phyloP scores from a whole-genome alignment of 1,140 invertebrate species.

The Oryctes rhinoceros region DNA sequence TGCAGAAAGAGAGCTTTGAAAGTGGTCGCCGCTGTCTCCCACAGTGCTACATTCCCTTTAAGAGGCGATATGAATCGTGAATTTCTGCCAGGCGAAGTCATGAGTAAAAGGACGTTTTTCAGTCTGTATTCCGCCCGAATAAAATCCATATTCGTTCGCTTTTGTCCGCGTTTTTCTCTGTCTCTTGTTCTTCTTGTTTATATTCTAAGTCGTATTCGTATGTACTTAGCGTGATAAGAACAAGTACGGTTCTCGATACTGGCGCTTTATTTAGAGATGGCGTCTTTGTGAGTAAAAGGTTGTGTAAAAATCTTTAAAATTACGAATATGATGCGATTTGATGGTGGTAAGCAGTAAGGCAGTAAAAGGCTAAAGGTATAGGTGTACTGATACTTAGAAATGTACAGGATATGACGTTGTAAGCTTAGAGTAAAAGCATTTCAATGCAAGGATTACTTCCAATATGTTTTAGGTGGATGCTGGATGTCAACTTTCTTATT shows the following conservation, averaged over 20 bases:
- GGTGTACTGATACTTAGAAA: no score
- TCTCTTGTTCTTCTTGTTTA: neutral
- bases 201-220: neutral
- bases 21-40: slow-evolving; percentile 17
- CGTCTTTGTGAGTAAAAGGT: no score
- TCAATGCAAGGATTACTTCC: no score
- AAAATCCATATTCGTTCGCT: slow-evolving; percentile 36
- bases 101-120: slow-evolving; percentile 29
- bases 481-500: no score
- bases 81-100: slow-evolving; percentile 8
- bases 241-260: neutral
- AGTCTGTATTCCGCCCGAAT: slow-evolving; percentile 23
- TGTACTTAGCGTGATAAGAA: neutral
- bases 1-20: slow-evolving; percentile 10
- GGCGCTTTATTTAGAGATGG: no score
- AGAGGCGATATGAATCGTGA: slow-evolving; percentile 25
- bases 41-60: slow-evolving; percentile 31
- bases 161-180: slow-evolving; percentile 8
- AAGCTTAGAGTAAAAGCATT: no score
- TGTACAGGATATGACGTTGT: no score
- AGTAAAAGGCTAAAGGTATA: no score
- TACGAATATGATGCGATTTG: no score
- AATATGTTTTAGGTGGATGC: no score
- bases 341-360: no score
- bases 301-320: no score